phyloP scores from a whole-genome alignment of 2,797 vertebrate species.

The Sebastes trivittatus region DNA sequence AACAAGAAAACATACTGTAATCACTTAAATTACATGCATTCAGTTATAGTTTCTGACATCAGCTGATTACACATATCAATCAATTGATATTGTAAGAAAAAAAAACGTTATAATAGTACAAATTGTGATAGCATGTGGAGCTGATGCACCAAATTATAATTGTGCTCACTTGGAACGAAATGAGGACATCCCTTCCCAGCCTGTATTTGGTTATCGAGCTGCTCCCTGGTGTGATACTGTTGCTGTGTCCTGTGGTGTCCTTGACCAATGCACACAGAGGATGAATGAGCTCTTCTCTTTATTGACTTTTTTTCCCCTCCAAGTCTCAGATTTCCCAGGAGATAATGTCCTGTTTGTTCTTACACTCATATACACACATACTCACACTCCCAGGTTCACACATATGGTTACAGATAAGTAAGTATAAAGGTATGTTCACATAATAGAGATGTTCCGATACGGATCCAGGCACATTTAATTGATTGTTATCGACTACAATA shows the following conservation, averaged over 20 bases:
- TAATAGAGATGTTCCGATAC: neutral
- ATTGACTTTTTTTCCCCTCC: constrained; percentile 17
- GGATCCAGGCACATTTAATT: neutral
- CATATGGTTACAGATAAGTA: neutral
- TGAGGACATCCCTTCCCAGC: neutral
- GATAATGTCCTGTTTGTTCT: constrained; percentile 22
- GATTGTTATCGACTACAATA: neutral
- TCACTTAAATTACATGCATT: neutral
- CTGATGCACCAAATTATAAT: no score
- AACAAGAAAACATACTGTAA: neutral
- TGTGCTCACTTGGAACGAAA: neutral
- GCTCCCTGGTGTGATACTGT: neutral
- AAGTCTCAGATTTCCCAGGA: constrained; percentile 31
- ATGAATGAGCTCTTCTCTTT: constrained; percentile 29
- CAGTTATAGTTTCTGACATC: neutral
- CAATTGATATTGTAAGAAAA: neutral
- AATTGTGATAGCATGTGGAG: neutral
- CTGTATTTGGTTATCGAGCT: neutral
- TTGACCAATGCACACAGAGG: constrained; percentile 5
- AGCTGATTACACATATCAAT: neutral
- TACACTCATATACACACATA: neutral
- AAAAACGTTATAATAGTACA: neutral
- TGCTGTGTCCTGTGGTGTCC: neutral
- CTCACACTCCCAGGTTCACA: neutral
- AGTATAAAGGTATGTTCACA: neutral